A percentile compares a stretch with the other conserved stretches of the same genome.
These are phyloP conservation scores for Lepidochitona cinerea DNA, from an alignment of 2,888 invertebrate species.

Conservation along the genomic window DNA sequence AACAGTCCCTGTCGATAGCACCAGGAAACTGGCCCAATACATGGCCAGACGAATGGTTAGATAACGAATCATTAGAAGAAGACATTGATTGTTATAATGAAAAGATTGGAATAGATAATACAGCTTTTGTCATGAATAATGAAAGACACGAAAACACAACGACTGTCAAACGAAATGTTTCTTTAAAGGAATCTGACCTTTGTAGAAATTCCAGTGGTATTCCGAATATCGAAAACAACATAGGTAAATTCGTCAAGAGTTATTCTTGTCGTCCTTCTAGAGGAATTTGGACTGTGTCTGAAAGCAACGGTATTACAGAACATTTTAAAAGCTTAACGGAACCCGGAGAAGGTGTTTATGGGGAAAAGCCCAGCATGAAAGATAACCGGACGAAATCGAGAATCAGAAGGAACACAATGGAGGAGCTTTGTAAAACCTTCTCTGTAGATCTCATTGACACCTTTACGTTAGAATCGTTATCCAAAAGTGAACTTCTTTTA, in stretches of 20 bases:
- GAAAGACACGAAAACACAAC: not conserved
- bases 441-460: slow-evolving; percentile 3
- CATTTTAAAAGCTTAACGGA: too few relatives aligned
- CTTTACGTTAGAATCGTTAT: not conserved
- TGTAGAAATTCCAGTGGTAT: not conserved
- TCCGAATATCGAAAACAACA: too few relatives aligned
- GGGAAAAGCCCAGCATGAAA: not conserved
- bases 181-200: not conserved
- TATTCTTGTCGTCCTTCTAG: not conserved
- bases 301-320: not conserved
- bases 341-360: not conserved
- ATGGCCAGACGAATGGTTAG: not conserved
- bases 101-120: not conserved
- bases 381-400: slow-evolving; percentile 7
- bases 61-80: not conserved
- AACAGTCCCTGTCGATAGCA: not conserved
- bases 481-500: not conserved
- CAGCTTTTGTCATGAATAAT: slow-evolving; percentile 2
- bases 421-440: not conserved
- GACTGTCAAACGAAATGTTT: not conserved
- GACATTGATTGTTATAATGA: not conserved
- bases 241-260: not conserved
- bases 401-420: not conserved
- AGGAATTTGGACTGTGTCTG: not conserved
- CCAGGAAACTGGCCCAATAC: not conserved